These are phyloP conservation scores for Turritopsis dohrnii DNA, from an alignment of 30 jellyfish, hydroid and myxozoan genomes.

Conservation along the genomic window DNA sequence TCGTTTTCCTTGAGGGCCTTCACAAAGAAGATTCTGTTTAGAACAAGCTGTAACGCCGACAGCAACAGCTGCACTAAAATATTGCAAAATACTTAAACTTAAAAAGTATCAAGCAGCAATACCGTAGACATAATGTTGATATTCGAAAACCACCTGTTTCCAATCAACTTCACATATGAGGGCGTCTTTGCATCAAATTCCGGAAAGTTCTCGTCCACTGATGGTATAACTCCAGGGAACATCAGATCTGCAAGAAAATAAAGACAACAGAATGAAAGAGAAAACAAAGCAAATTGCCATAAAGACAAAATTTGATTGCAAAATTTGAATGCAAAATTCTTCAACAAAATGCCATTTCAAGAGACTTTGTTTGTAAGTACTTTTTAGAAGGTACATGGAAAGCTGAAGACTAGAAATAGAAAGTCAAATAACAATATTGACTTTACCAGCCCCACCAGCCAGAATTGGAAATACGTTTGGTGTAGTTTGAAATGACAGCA, in stretches of 20 bases:
- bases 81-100: neutral
- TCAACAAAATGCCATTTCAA: too few species aligned
- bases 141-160: conserved; percentile 54
- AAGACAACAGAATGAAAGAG: neutral
- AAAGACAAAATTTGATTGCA: neutral
- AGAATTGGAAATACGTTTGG: conserved; percentile 64
- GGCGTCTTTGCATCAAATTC: conserved; percentile 31
- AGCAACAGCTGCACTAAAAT: conserved; percentile 77
- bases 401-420: too few species aligned
- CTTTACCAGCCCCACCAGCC: conserved; percentile 87
- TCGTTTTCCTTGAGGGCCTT: conserved; percentile 87
- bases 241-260: conserved; percentile 49
- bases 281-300: neutral
- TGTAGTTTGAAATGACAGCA: conserved; percentile 51
- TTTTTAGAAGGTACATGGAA: too few species aligned
- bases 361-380: too few species aligned
- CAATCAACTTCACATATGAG: conserved; percentile 48
- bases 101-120: neutral
- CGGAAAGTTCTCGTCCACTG: conserved; percentile 41
- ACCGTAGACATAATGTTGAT: neutral
- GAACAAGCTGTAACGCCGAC: conserved; percentile 72
- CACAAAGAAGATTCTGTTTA: conserved; percentile 28
- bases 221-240: conserved; percentile 76
- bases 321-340: neutral
- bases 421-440: too few species aligned